These are phyloP conservation scores for Drosophila acutilabella DNA, from an alignment of 2,888 invertebrate genomes.

Conservation along the genomic window DNA sequence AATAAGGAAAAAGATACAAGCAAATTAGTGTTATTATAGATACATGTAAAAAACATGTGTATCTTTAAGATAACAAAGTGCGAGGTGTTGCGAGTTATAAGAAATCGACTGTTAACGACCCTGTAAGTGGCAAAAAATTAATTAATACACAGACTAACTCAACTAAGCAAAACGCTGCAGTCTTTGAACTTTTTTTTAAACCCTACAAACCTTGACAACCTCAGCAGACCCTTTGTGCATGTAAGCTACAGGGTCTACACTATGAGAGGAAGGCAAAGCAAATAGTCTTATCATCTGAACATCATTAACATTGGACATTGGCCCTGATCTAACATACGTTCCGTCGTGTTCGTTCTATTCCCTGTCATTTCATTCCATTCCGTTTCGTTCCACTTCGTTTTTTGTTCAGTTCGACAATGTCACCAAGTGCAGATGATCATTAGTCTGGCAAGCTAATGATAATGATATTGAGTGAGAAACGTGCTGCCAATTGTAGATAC, in stretches of 20 bases:
- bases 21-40: conserved; percentile 10
- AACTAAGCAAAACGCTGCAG: neutral
- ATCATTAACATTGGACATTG: conserved; percentile 63
- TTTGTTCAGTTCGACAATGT: conserved; percentile 30
- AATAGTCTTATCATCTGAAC: conserved; percentile 58
- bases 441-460: conserved; percentile 12
- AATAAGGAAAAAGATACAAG: conserved; percentile 40
- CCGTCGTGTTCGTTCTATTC: neutral
- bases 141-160: too few species aligned
- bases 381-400: neutral
- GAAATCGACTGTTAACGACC: too few species aligned
- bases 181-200: neutral
- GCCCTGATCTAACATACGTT: conserved; percentile 43
- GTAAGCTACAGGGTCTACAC: conserved; percentile 41
- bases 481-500: conserved; percentile 23
- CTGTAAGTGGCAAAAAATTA: too few species aligned
- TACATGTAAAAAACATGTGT: neutral
- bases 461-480: conserved; percentile 18
- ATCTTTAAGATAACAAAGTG: neutral
- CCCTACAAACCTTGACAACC: neutral
- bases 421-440: conserved; percentile 18
- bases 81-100: too few species aligned
- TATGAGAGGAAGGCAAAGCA: conserved; percentile 4
- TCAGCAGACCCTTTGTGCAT: conserved; percentile 11
- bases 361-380: neutral